A percentile compares a stretch with the other conserved stretches of the same genome.
Evolutionary conservation across 2,797 vertebrate species (phyloP).

Genomic region (Coranthus polyacanthus): DNA sequence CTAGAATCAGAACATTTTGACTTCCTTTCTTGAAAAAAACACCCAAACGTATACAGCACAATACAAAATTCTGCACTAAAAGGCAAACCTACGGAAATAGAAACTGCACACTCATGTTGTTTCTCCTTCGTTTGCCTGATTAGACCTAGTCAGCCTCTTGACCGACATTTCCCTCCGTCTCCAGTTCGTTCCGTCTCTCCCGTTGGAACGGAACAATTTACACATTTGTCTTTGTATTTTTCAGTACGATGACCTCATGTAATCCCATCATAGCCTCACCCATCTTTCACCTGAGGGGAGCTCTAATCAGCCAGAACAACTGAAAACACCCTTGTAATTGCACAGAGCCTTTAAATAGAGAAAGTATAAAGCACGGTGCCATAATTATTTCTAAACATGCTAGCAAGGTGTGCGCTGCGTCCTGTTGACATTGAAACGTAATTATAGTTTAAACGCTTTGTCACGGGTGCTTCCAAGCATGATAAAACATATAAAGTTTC

Average conservation of each 20-base stretch:
- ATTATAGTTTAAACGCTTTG: neutral
- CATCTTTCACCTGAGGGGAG: neutral
- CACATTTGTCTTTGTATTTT: neutral
- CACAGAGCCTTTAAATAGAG: no score
- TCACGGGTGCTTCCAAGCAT: neutral
- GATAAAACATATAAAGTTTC: neutral
- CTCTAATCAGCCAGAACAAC: conserved; percentile 3
- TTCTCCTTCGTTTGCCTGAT: neutral
- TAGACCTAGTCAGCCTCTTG: neutral
- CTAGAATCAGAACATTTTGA: no score
- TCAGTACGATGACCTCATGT: neutral
- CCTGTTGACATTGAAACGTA: neutral
- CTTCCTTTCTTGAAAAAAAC: no score
- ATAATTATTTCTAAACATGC: neutral
- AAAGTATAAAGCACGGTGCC: neutral
- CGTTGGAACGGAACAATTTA: neutral
- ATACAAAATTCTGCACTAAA: no score
- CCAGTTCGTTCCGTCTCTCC: neutral
- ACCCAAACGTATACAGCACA: no score
- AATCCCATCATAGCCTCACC: neutral
- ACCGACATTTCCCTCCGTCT: neutral
- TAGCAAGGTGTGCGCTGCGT: neutral
- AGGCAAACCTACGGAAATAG: no score
- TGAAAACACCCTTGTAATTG: neutral
- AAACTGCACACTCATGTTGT: no score